Evolutionary conservation across 1,140 invertebrate genomes (phyloP), one percentile per base, ranked within the genome.

Genomic region (Diabrotica virgifera): DNA sequence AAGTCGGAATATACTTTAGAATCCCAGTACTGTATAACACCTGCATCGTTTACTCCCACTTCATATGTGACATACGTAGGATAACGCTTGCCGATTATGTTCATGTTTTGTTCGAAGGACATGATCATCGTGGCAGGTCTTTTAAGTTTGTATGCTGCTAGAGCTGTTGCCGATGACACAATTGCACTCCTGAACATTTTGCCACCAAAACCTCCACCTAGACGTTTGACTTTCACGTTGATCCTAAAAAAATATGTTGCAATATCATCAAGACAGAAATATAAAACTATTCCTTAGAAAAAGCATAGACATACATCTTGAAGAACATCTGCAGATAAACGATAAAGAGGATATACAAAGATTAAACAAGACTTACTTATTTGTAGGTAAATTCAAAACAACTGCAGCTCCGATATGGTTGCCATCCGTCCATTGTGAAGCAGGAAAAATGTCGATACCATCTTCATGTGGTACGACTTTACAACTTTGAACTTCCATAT

Each of bases 201-300:
- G 0, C 74, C 72, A 58, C 87, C 91, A 65, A 90, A 93, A 5
- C 79, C 88, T 36, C 91, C 91, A 0, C 91, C 91, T 0, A 91
- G 57, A 55, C 90, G 78, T 52, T 83, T 79, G 0, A 87, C 82
- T 40, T 76, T 70, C 4, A 89, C 54, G 59, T 87, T 85, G 35
- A 90, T 70, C 63, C 68, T 70, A 13, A 50, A 63, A 67, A 11
- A 52, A 46, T 36, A 35, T 63, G 5, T 10, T 10, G 50, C 50
- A n/a, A 14, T 5, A 12, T 52, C 51, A 52, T 13, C 4, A 24
- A 10, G 2, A 52, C 14, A 52, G 13, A 8, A 51, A 37, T 12
- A 46, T 0, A 5, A 50, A 10, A 10, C 12, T n/a, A 10, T 5
- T 46, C 11, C 35, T 9, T 11, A 24, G 13, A 11, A 13, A 24